Evolutionary conservation across 2,113 vertebrate genomes (phyloP), one percentile per base, ranked within the genome.

Genomic region (Cololabis saira): DNA sequence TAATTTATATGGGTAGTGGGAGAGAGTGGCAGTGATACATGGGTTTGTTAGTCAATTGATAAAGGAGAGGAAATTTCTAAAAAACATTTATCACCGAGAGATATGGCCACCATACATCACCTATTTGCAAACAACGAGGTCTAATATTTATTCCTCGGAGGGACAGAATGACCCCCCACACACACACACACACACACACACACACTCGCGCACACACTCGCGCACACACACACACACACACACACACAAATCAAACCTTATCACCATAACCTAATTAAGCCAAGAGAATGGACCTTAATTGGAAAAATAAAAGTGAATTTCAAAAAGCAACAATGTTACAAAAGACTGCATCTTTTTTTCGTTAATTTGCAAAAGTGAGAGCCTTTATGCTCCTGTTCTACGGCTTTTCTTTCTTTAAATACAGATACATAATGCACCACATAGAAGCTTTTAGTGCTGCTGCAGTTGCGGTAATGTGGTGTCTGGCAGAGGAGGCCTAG

Each of bases 31-130:
- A 98, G 94, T 98, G 96, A 98, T 98, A 90, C 95, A 98, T 96
- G 95, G 92, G 94, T 94, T 93, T 95, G 93, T 95, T 95, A 94
- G 95, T 94, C 95, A 94, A 95, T 96, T 98, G 96, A 98, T 97
- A 98, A 97, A 96, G 95, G 94, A 93, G 94, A 97, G 95, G 95
- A 97, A 95, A 96, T 98, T 95, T 96, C 94, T 95, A 92, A 95
- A 96, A 96, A 96, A 93, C 95, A 96, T 96, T 96, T 94, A 96
- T 95, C 94, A 96, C 91, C 77, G 79, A 93, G 92, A 94, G 94
- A 95, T 94, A 95, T 93, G 94, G 93, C 92, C 93, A 90, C 93
- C 94, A 97, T 98, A 95, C 82, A 98, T 98, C 96, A 97, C 93
- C 92, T 92, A 93, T 95, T 95, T 94, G 92, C 93, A 94, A 94